A percentile compares a stretch with the other conserved stretches of the same genome.
Conservation (phyloP, 2,888 invertebrate genomes). For the Flexamia atlantica region DNA sequence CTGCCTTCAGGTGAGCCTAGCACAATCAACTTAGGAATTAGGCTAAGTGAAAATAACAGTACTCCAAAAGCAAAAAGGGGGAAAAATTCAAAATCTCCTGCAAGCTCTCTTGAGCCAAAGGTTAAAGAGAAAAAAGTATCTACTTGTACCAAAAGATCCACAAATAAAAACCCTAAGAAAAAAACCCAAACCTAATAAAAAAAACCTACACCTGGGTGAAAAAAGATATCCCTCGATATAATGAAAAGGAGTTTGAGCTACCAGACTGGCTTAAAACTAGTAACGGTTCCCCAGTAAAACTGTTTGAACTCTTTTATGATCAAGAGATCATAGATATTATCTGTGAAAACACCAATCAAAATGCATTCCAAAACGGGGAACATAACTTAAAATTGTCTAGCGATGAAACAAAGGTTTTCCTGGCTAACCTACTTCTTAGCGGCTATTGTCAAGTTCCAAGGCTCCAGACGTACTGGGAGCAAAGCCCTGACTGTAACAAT, state of each 20-base stretch:
- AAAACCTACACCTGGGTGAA: background rate
- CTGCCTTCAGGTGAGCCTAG: background rate
- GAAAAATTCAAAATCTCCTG: background rate
- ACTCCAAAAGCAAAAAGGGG: background rate
- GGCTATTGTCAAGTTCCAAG: slow-evolving; percentile 48
- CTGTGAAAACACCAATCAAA: background rate
- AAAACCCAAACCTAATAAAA: background rate
- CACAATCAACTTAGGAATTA: background rate
- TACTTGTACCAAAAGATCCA: background rate
- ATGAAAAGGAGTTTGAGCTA: slow-evolving; percentile 44
- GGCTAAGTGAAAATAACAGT: background rate
- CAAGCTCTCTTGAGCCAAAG: background rate
- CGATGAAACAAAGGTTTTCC: slow-evolving; percentile 42
- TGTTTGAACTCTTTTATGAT: slow-evolving; percentile 47
- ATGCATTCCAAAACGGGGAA: slow-evolving; percentile 35
- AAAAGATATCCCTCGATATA: background rate
- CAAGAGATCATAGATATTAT: slow-evolving; percentile 32
- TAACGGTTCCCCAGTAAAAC: slow-evolving; percentile 54
- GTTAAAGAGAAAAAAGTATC: background rate
- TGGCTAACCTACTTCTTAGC: slow-evolving; percentile 31
- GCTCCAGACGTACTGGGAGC: slow-evolving; percentile 57
- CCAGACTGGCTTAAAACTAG: slow-evolving; percentile 52
- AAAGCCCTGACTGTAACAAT: slow-evolving; percentile 58
- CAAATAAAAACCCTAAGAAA: background rate
- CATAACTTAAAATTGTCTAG: slow-evolving; percentile 20